Evolutionary conservation across 2,113 vertebrate genomes (phyloP), one percentile per base, ranked within the genome.

Genomic region (Maccullochella peelii): DNA sequence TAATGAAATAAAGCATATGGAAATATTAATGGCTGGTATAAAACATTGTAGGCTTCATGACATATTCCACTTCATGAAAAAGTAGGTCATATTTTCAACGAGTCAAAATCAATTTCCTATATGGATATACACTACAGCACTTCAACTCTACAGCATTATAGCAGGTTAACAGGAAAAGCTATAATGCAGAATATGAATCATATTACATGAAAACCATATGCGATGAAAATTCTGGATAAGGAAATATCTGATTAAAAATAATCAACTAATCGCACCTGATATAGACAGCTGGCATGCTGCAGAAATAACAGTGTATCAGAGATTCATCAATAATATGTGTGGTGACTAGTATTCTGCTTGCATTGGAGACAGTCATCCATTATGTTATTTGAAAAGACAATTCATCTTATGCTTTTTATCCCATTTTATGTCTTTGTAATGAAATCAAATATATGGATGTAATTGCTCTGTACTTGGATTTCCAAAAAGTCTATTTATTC

Each of bases 71-170:
- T 73, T 73, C 15, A 82, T 78, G 47, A 84, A 85, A 92, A 91
- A 87, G 57, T 83, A 72, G 80, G 85, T 82, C 66, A 89, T 79
- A 80, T 75, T 78, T 89, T 80, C 54, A 79, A 38, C 12, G 16
- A 23, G 44, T 73, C 36, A 73, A 79, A 81, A 86, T 85, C 40
- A 25, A 88, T 85, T 79, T 78, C 47, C 33, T 52, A 42, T 44
- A 59, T 80, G 25, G 33, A 72, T 61, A 36, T 67, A 74, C 33
- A 74, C 10, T 12, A 27, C 40, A 59, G 59, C 36, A 2, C 23
- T 59, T 36, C 30, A 57, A 40, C n/a, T 61, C 10, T 14, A 73
- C 4, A 36, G 73, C 40, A 42, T 40, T 65, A 44, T 16, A 38
- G 55, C 6, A 50, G 38, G 68, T 82, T 85, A 78, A 62, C 25